These are phyloP conservation scores for Pagetopsis macropterus DNA, from an alignment of 2,797 vertebrate species.

Conservation along the genomic window DNA sequence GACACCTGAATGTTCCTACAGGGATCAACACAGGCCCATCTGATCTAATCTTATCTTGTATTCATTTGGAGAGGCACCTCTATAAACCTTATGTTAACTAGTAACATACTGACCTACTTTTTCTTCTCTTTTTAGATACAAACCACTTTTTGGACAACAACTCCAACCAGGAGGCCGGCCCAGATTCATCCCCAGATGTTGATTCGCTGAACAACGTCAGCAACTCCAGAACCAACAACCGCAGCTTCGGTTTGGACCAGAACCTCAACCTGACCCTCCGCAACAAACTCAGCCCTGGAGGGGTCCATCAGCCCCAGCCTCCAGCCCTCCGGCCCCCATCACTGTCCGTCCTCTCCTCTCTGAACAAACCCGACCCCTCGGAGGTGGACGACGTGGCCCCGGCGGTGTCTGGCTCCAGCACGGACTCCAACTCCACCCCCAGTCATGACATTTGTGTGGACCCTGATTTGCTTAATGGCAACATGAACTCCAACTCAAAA, in stretches of 20 bases:
- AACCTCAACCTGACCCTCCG: constrained; percentile 74
- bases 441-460: constrained; percentile 68
- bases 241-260: constrained; percentile 66
- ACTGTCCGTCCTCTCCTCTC: constrained; percentile 68
- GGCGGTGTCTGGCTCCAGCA: constrained; percentile 66
- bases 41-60: too few relatives aligned
- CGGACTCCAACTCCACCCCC: constrained; percentile 70
- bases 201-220: constrained; percentile 71
- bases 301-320: constrained; percentile 30
- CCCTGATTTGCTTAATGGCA: constrained; percentile 77
- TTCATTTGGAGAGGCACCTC: too few relatives aligned
- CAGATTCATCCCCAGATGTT: constrained; percentile 35
- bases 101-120: neutral
- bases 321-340: constrained; percentile 66
- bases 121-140: constrained; percentile 51
- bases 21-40: too few relatives aligned
- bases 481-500: constrained; percentile 61
- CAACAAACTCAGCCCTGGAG: constrained; percentile 36
- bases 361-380: constrained; percentile 71
- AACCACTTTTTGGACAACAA: constrained; percentile 67
- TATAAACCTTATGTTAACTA: neutral
- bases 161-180: constrained; percentile 64
- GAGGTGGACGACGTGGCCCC: constrained; percentile 75
- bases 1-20: too few relatives aligned
- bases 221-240: constrained; percentile 21